Base-by-base conservation (phyloP, 2,888 invertebrate genomes). In the Drosophila barbarae region DNA sequence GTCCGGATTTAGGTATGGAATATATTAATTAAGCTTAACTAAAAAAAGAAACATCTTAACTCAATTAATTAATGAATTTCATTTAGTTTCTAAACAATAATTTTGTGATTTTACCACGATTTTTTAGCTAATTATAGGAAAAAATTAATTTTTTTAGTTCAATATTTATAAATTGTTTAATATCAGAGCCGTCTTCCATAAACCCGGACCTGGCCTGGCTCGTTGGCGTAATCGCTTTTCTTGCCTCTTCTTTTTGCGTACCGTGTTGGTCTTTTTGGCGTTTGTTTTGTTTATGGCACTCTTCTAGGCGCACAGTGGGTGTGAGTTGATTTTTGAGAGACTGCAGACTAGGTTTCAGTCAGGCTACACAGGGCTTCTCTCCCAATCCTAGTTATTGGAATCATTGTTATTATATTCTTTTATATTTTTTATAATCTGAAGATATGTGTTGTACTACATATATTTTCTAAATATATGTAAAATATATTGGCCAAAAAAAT, bases 161-260 rank as follows among this genome's bases (percentile, higher is more conserved):
- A 9, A 35, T 36, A 36, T n/a, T 35, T n/a, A 3, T 9, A 36
- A 8, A 3, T 23, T 13, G 3, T 12, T 15, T 4, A 44, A 28
- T 3, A 15, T 12, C 7, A 28, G 2, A 28, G 28, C 7, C 15
- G 2, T 28, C 0, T 28, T 12, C 3, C 15, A 1, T 7, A 13
- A 46, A 32, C 30, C 8, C 46, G 46, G 13, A 9, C 46, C 46
- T 32, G 30, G 30, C 1, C 18, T 0, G 50, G 49, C 30, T 71
- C 64, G 72, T 72, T 77, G 77, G 60, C 81, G 77, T 74, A 77
- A 82, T 77, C 75, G 73, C 38, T 56, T 63, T 69, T 67, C 60
- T 60, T 69, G 57, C 66, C 58, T 42, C 60, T 65, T 80, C 64
- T 64, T 66, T 69, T 66, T 42, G 60, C 69, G 36, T 57, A 34